Conservation (phyloP, 2,888 invertebrate species). For the Clistopyga incitator region DNA sequence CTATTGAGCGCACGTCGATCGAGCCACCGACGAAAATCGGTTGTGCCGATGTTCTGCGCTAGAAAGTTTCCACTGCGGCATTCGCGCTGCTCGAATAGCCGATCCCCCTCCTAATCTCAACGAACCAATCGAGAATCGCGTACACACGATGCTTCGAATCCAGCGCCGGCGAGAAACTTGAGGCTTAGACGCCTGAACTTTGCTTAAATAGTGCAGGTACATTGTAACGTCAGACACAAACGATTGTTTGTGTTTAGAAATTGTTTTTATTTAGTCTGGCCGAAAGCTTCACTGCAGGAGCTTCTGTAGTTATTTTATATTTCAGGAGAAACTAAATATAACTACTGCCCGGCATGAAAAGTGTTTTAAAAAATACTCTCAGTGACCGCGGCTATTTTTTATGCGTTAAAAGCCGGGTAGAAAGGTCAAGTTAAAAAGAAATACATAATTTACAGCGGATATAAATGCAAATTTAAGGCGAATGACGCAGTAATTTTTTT, state of each 20-base stretch:
- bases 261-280: not conserved
- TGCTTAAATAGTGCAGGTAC: not conserved
- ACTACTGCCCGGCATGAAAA: not conserved
- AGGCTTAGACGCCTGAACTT: not conserved
- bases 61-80: slow-evolving; percentile 26
- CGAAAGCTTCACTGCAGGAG: not conserved
- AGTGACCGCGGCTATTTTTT: not conserved
- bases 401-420: not conserved
- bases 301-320: not conserved
- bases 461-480: too few relatives aligned
- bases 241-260: not conserved
- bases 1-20: slow-evolving; percentile 9
- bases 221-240: too few relatives aligned
- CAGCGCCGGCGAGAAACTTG: not conserved
- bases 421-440: not conserved
- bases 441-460: not conserved
- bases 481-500: not conserved
- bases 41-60: not conserved
- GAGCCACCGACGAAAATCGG: slow-evolving; percentile 19
- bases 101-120: not conserved
- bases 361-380: not conserved
- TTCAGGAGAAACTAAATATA: not conserved
- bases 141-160: not conserved
- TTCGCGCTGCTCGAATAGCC: not conserved
- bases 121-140: slow-evolving; percentile 6